Base-by-base conservation (phyloP, 2,888 invertebrate genomes). In the Synergus umbraculus region DNA sequence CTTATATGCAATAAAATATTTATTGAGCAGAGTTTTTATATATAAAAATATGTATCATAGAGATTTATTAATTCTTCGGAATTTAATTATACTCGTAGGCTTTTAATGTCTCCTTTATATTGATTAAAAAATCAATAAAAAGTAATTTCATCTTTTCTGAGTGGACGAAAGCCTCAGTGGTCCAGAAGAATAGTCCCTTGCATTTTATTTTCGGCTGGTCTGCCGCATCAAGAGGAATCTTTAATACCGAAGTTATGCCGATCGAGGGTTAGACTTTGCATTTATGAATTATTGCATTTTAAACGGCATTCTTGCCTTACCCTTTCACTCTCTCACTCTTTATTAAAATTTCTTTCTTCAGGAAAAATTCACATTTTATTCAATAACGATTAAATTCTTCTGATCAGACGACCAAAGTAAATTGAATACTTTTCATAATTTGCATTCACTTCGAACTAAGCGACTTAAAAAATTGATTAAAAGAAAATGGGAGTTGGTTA, bases 241-340 rank as follows among this genome's bases (percentile, higher is more conserved):
- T 85, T 85, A 86, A 87, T 87, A 84, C 84, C 82, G 44, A 83
- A 87, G 84, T 79, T 86, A 86, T 86, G 86, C 84, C 78, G 78
- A 67, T 80, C 79, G 43, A 54, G 78, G 73, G 78, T 84, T 83
- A 82, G 78, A 79, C 84, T 86, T 81, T 87, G 83, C 81, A 85
- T 86, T 86, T 82, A 83, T 83, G 84, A 87, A 87, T 87, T 87
- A 86, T 88, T 81, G 82, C 83, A 85, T 86, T 85, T 87, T 84
- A 82, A 79, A 78, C 77, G 84, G 83, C 83, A 88, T 88, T 87
- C 82, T 83, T 82, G 58, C 12, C 44, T 44, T 63, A 64, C 58
- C 76, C 63, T 41, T 46, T 44, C 13, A 43, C 22, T 43, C n/a
- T 44, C 63, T 22, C 46, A 76, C n/a, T 76, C 22, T 41, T n/a